phyloP scores from a whole-genome alignment of 2,888 invertebrate species.

The Bruchidius siliquastri region DNA sequence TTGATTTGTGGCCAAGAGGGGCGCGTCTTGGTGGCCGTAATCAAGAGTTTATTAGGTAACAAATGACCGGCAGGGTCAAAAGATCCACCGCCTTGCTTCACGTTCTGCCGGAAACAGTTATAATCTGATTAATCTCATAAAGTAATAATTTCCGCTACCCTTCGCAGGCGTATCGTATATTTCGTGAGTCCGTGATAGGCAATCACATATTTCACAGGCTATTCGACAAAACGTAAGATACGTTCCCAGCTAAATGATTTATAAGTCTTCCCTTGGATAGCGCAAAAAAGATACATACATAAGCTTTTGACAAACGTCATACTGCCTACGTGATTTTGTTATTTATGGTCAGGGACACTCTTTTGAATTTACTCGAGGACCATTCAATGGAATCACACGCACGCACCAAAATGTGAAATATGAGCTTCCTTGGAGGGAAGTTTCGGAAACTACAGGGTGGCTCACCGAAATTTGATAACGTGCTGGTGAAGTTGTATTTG shows the following conservation, averaged over 20 bases:
- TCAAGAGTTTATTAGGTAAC: background rate
- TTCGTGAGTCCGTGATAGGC: conserved; percentile 22
- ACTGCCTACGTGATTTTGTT: background rate
- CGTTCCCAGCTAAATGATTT: conserved; percentile 17
- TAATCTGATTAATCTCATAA: conserved; percentile 44
- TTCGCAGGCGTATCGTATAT: conserved; percentile 23
- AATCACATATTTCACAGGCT: conserved; percentile 24
- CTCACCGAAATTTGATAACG: background rate
- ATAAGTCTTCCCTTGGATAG: conserved; percentile 6
- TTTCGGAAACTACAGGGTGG: background rate
- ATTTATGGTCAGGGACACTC: background rate
- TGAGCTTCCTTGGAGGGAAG: background rate
- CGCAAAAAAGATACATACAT: background rate
- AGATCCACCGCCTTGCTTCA: conserved; percentile 3
- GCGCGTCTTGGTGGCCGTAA: background rate
- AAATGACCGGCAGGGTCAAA: background rate
- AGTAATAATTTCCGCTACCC: conserved; percentile 44
- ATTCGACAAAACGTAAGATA: conserved; percentile 22
- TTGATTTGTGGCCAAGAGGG: background rate
- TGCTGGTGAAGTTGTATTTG: no score
- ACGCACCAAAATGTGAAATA: background rate
- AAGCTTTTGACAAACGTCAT: background rate
- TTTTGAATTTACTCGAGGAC: background rate
- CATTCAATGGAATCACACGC: background rate
- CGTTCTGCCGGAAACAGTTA: conserved; percentile 35